Conservation (phyloP, 30 jellyfish, hydroid and myxozoan genomes). For the Pelagia noctiluca region DNA sequence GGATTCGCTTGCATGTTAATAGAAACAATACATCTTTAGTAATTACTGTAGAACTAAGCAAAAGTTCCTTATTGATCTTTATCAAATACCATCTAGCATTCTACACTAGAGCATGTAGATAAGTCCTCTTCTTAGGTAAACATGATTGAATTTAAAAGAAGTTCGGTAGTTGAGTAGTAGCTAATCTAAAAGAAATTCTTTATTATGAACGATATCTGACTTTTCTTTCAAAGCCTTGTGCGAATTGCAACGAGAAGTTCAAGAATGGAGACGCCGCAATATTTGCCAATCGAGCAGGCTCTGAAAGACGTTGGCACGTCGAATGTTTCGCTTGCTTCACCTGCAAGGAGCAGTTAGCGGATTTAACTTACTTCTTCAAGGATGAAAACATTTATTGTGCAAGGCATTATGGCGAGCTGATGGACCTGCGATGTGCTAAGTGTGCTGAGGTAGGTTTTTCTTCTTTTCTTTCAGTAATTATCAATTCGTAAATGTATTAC, state of each 20-base stretch:
- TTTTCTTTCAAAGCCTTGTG: constrained; percentile 60
- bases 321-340: constrained; percentile 87
- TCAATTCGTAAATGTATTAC: neutral
- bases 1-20: too few relatives aligned
- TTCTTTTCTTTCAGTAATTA: neutral
- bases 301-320: constrained; percentile 91
- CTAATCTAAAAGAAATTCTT: too few relatives aligned
- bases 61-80: too few relatives aligned
- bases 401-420: constrained; percentile 93
- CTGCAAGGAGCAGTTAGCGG: constrained; percentile 82
- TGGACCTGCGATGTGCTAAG: constrained; percentile 90
- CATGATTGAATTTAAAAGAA: too few relatives aligned
- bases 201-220: too few relatives aligned
- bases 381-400: constrained; percentile 90
- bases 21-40: too few relatives aligned
- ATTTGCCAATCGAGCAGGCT: constrained; percentile 77
- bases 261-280: constrained; percentile 77
- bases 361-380: constrained; percentile 80
- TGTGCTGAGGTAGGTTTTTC: constrained; percentile 91
- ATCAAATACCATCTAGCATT: too few relatives aligned
- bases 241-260: constrained; percentile 52
- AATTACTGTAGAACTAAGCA: too few relatives aligned
- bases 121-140: too few relatives aligned
- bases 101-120: too few relatives aligned
- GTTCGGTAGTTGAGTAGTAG: too few relatives aligned